Percentiles rank a stretch among this genome's conserved stretches.
Evolutionary conservation across 2,113 vertebrate genomes (phyloP).

Genomic region (Lynx canadensis): DNA sequence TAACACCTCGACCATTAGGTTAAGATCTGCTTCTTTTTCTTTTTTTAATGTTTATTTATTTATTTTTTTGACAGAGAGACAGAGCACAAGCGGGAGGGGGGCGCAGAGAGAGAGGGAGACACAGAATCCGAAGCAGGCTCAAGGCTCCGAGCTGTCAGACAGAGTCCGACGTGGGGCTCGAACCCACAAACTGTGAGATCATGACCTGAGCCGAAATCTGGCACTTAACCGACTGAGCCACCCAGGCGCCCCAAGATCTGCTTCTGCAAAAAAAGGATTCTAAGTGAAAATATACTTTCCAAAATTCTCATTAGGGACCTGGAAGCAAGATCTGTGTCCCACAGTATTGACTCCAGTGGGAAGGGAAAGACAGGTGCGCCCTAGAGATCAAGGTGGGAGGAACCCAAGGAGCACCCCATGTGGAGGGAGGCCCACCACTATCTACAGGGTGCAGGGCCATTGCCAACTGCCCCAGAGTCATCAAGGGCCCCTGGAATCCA

Average conservation of each 20-base stretch:
- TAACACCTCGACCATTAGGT: neutral
- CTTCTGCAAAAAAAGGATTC: too few relatives aligned
- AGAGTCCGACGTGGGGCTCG: neutral
- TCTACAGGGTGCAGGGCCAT: neutral
- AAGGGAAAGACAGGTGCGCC: neutral
- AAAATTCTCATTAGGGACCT: neutral
- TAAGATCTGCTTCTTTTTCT: neutral
- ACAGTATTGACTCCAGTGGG: neutral
- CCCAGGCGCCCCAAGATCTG: neutral
- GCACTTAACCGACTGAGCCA: neutral
- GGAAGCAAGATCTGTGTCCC: neutral
- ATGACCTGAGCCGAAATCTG: too few relatives aligned
- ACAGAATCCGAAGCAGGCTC: neutral
- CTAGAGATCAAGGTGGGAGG: neutral
- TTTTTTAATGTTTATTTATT: neutral
- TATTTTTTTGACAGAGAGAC: neutral
- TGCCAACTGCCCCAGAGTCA: neutral
- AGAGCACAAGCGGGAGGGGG: neutral
- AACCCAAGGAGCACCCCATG: neutral
- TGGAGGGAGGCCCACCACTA: neutral
- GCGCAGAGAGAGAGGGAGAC: neutral
- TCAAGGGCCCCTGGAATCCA: neutral
- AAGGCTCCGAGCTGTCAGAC: neutral
- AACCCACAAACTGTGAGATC: too few relatives aligned
- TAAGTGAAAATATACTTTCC: neutral